These are phyloP conservation scores for Pomacea maculata DNA, from an alignment of 1,140 invertebrate genomes.

Conservation along the genomic window DNA sequence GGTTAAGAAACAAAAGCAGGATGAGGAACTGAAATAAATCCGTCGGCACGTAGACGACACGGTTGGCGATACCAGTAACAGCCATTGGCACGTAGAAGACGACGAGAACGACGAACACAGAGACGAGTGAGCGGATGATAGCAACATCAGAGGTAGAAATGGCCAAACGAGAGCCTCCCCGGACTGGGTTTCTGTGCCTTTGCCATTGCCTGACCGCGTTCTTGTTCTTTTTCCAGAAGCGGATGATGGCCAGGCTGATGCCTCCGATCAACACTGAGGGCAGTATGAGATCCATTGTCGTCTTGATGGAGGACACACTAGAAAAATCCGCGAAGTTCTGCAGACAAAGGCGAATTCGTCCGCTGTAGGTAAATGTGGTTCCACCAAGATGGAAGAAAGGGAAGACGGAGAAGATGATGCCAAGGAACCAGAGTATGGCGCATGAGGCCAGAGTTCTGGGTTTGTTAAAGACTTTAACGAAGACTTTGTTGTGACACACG, in stretches of 20 bases:
- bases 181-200: background rate
- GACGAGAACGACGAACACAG: conserved; percentile 5
- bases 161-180: background rate
- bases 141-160: background rate
- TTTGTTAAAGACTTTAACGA: background rate
- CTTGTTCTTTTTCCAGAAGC: background rate
- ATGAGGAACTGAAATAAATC: background rate
- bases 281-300: background rate
- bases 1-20: conserved; percentile 19
- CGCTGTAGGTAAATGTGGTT: background rate
- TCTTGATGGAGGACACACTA: background rate
- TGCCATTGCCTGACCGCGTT: background rate
- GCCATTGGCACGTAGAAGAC: background rate
- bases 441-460: background rate
- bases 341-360: background rate
- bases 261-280: background rate
- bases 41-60: background rate
- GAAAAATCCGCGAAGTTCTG: no score
- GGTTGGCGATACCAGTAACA: background rate
- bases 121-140: conserved; percentile 11
- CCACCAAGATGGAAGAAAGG: background rate
- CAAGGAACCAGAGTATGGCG: background rate
- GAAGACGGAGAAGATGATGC: background rate
- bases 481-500: background rate
- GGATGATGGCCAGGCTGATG: background rate